Conservation (phyloP, 2,888 invertebrate genomes). For the Eulithis testata region DNA sequence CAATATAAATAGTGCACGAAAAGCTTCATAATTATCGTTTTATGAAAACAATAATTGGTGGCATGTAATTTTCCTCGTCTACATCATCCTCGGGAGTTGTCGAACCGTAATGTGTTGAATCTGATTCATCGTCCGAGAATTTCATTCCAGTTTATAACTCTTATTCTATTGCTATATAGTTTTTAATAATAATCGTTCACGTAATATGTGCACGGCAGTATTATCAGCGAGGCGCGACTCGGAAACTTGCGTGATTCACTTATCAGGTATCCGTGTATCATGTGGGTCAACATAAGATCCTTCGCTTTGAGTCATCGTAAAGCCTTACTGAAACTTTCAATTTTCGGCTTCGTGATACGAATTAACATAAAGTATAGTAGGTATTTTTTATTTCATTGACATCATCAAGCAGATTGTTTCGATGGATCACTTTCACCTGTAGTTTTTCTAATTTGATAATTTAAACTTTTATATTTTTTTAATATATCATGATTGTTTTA, state of each 20-base stretch:
- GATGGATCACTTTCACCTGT: too few species aligned
- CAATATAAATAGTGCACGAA: background rate
- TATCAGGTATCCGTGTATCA: conserved; percentile 55
- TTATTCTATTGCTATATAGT: background rate
- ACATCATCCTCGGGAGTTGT: background rate
- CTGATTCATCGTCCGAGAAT: conserved; percentile 9
- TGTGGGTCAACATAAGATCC: conserved; percentile 57
- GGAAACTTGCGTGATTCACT: conserved; percentile 54
- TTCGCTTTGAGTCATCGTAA: conserved; percentile 54
- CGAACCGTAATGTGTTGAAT: background rate
- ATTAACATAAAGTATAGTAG: background rate
- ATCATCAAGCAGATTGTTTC: background rate
- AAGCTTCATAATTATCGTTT: too few species aligned
- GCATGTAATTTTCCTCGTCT: conserved; percentile 7
- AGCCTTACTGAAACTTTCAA: conserved; percentile 45
- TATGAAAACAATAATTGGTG: background rate
- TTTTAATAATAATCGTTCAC: conserved; percentile 6
- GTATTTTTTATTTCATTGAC: background rate
- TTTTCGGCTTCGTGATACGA: background rate
- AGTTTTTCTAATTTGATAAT: too few species aligned
- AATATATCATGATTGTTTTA: too few species aligned
- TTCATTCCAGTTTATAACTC: background rate
- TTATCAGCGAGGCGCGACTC: conserved; percentile 33
- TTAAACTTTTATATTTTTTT: too few species aligned
- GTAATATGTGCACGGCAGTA: conserved; percentile 17